phyloP scores from a whole-genome alignment of 2,888 invertebrate species.

The Lomographa bimaculata region DNA sequence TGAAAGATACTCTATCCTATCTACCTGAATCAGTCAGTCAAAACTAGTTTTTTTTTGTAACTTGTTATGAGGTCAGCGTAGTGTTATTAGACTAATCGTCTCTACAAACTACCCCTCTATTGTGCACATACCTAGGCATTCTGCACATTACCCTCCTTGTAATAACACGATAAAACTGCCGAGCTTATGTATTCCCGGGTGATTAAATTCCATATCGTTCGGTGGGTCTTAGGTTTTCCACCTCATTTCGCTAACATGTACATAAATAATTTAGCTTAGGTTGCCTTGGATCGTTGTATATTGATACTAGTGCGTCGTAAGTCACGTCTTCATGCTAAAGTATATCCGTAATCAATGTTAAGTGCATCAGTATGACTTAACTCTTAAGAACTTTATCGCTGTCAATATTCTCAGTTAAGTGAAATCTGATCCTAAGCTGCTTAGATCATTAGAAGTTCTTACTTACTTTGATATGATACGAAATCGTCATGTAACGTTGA shows the following conservation, averaged over 20 bases:
- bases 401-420: too few relatives aligned
- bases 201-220: constrained; percentile 2
- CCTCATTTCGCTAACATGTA: too few relatives aligned
- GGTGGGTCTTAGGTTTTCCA: constrained; percentile 1
- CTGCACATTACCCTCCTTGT: constrained; percentile 1
- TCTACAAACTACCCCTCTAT: constrained; percentile 4
- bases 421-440: too few relatives aligned
- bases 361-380: neutral
- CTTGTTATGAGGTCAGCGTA: too few relatives aligned
- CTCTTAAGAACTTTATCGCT: constrained; percentile 4
- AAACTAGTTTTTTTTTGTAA: too few relatives aligned
- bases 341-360: constrained; percentile 22
- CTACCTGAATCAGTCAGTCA: too few relatives aligned
- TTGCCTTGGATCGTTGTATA: constrained; percentile 6
- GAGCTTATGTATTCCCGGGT: neutral
- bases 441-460: neutral
- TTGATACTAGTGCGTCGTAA: constrained; percentile 18
- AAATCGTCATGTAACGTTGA: neutral
- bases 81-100: too few relatives aligned
- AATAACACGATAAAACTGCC: constrained; percentile 1
- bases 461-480: constrained; percentile 1
- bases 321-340: constrained; percentile 22
- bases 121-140: neutral
- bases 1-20: too few relatives aligned
- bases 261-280: constrained; percentile 13